Conservation (phyloP, 2,113 vertebrate species). For the Toxotes jaculatrix region DNA sequence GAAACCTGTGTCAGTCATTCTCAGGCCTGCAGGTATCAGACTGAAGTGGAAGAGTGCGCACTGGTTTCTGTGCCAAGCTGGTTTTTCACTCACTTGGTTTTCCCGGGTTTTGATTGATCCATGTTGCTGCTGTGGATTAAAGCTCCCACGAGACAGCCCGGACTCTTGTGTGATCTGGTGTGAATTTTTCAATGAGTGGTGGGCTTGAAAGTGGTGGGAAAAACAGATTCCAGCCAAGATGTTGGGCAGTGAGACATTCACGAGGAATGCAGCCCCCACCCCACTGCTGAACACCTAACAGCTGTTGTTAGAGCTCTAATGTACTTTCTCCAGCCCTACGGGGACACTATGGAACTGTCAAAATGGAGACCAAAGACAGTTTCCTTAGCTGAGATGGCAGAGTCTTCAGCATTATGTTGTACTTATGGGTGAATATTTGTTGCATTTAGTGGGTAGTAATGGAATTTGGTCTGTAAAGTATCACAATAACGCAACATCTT, state of each 20-base stretch:
- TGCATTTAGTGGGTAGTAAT: conserved; percentile 6
- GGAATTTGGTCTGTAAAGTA: conserved; percentile 1
- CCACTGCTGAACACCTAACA: conserved; percentile 80
- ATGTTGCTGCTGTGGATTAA: conserved; percentile 77
- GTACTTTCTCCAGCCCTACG: conserved; percentile 65
- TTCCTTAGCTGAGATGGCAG: conserved; percentile 44
- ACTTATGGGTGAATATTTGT: conserved; percentile 14
- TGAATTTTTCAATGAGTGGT: conserved; percentile 86
- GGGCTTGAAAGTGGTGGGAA: conserved; percentile 91
- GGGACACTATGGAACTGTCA: conserved; percentile 67
- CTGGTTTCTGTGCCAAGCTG: conserved; percentile 5
- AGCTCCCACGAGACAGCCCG: conserved; percentile 80
- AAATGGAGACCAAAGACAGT: conserved; percentile 42
- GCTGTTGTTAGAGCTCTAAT: conserved; percentile 86
- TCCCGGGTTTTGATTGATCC: conserved; percentile 75
- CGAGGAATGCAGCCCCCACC: conserved; percentile 86
- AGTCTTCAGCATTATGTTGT: conserved; percentile 21
- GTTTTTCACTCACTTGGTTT: conserved; percentile 22
- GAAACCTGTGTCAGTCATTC: background rate
- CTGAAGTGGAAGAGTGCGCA: background rate
- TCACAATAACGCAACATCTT: conserved; percentile 4
- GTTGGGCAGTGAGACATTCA: conserved; percentile 87
- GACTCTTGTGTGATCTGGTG: conserved; percentile 85
- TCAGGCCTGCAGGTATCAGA: background rate
- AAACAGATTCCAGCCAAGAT: conserved; percentile 86